Evolutionary conservation across 2,113 vertebrate genomes (phyloP).

Genomic region (Macquaria australasica): DNA sequence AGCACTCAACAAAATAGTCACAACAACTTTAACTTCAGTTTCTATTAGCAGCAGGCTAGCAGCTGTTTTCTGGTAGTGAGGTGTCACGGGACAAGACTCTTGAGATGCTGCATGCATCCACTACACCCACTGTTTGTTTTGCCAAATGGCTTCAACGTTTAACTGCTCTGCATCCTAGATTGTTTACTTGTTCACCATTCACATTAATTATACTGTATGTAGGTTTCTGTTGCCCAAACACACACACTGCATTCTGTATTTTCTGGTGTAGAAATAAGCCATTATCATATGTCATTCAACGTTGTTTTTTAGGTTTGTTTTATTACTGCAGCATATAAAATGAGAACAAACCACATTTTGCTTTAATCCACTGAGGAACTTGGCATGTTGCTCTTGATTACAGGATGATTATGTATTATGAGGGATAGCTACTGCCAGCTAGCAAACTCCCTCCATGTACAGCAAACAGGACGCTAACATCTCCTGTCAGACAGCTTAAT

Average conservation of each 20-base stretch:
- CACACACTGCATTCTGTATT: background rate
- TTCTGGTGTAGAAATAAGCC: background rate
- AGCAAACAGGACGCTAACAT: constrained; percentile 17
- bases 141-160: background rate
- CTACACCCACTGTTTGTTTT: background rate
- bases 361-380: background rate
- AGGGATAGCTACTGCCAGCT: constrained; percentile 24
- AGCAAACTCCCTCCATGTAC: constrained; percentile 24
- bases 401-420: constrained; percentile 29
- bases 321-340: background rate
- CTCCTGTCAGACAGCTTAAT: constrained; percentile 27
- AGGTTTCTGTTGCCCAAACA: background rate
- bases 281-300: background rate
- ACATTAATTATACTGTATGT: background rate
- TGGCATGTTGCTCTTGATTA: constrained; percentile 21
- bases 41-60: constrained; percentile 5
- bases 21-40: background rate
- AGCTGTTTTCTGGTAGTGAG: background rate
- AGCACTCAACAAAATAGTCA: background rate
- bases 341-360: background rate
- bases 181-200: background rate
- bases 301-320: background rate
- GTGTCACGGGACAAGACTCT: background rate
- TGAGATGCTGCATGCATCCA: background rate
- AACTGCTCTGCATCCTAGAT: background rate